phyloP scores from a whole-genome alignment of 2,797 vertebrate species.

The Mus spretus region DNA sequence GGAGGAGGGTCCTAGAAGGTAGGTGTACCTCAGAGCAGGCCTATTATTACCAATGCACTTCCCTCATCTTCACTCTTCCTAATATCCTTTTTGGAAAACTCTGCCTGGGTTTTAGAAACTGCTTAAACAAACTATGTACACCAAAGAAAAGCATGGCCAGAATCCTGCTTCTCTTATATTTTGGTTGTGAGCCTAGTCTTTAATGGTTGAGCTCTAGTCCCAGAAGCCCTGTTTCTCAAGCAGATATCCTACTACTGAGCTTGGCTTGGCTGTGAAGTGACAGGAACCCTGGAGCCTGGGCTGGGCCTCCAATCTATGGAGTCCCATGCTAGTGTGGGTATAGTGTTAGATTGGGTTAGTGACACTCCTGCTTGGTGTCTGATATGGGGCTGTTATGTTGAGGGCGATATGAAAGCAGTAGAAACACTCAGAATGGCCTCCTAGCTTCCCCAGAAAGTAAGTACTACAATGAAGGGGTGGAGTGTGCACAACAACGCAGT shows the following conservation, averaged over 20 bases:
- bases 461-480: neutral
- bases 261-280: neutral
- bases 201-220: no score
- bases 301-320: neutral
- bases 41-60: neutral
- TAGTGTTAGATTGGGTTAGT: neutral
- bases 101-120: neutral
- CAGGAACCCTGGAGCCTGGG: neutral
- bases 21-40: neutral
- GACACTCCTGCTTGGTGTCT: neutral
- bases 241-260: neutral
- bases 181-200: no score
- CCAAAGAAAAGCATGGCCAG: neutral
- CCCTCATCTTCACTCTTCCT: neutral
- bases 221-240: neutral
- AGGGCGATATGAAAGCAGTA: neutral
- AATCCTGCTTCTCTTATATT: no score
- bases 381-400: neutral
- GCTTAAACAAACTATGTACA: slow-evolving; percentile 9
- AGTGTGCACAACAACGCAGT: neutral
- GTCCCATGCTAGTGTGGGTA: neutral
- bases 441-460: neutral
- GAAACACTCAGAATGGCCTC: neutral
- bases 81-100: neutral
- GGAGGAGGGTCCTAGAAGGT: neutral